Evolutionary conservation across 2,797 vertebrate species (phyloP).

Genomic region (Meriones psammophilus): DNA sequence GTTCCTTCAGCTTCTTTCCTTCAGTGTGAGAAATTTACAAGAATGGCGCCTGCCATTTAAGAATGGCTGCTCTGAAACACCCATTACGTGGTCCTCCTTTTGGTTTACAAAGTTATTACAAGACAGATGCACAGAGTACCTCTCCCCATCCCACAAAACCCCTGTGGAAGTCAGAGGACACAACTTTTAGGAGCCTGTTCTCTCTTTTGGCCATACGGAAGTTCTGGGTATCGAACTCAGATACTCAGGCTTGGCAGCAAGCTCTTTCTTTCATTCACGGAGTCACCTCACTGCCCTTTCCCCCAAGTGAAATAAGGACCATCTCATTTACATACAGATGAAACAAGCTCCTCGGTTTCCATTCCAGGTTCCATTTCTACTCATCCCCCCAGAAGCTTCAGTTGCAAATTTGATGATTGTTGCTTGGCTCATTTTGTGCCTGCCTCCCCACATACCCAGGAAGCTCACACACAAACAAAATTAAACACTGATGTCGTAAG

Average conservation of each 20-base stretch:
- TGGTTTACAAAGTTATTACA: neutral
- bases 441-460: neutral
- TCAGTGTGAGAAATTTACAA: slow-evolving; percentile 22
- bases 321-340: neutral
- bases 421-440: neutral
- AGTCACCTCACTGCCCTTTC: too few relatives aligned
- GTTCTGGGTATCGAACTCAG: neutral
- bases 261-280: neutral
- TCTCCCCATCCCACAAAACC: neutral
- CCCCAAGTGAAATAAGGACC: slow-evolving; percentile 25
- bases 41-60: neutral
- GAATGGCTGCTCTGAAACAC: slow-evolving; percentile 19
- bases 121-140: neutral
- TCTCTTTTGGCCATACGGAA: neutral
- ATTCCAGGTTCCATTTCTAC: neutral
- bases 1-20: neutral
- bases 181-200: neutral
- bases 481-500: slow-evolving; percentile 19
- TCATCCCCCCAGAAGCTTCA: neutral
- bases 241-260: neutral
- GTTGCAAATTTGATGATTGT: slow-evolving; percentile 23
- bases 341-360: neutral
- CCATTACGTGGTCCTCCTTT: neutral
- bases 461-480: slow-evolving; percentile 29
- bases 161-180: neutral